Base-by-base conservation (phyloP, 2,113 vertebrate species). In the Dicrurus megarhynchus region DNA sequence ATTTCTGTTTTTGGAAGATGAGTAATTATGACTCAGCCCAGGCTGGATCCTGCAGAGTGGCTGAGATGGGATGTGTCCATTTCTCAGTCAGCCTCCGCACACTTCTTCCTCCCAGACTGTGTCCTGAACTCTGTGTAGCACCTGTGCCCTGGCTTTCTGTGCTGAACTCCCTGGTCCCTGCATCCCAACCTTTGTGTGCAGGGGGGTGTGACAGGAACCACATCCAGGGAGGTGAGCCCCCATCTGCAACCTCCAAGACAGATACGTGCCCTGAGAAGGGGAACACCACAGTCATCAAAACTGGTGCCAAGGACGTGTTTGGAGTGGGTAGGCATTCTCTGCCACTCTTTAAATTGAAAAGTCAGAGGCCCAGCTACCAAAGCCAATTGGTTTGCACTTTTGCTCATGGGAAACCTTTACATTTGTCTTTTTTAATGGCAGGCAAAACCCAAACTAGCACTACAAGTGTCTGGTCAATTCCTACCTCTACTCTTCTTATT, bases 1-100 rank as follows among this genome's bases (percentile, higher is more conserved):
- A 63, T 97, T 96, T 97, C 90, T 69, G 10, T 37, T 78, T n/a
- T 70, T 41, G 61, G 76, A 91, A 87, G 56, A 84, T 78, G 61
- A 78, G 46, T 86, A 91, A 86, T 71, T 63, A 55, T 52, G 92
- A 89, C 84, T 97, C 84, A 53, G 49, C 32, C 22, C 20, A 28
- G 57, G 33, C 73, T 76, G 85, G 60, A 75, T 65, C 13, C 28
- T 69, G 30, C 37, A 11, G 28, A 21, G 42, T 8, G 13, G 64
- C 63, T 33, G 39, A 57, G 33, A 13, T 52, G 42, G 30, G 60
- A 52, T 27, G 26, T 42, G 32, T 69, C 56, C 63, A 37, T 77
- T 74, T 39, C 73, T 90, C 33, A 32, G 17, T 27, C n/a, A 78
- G 33, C n/a, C 15, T 59, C 26, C 21, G 49, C 3, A 10, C 53